Conservation (phyloP, 2,113 vertebrate species). For the Sturnira hondurensis region DNA sequence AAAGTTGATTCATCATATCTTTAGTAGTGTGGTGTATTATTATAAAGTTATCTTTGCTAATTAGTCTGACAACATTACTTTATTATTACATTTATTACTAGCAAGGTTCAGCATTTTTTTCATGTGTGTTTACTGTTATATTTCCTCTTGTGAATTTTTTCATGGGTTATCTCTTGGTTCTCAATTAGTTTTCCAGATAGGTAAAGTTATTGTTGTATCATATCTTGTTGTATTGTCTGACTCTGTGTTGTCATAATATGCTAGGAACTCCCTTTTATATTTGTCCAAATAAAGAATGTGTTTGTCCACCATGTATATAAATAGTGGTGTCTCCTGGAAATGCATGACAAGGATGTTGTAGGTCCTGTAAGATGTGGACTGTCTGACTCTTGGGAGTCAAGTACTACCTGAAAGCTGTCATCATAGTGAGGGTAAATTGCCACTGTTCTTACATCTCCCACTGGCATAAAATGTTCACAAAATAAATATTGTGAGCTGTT, state of each 20-base stretch:
- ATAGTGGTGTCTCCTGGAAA: neutral
- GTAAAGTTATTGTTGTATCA: constrained; percentile 15
- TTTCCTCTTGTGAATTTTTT: constrained; percentile 35
- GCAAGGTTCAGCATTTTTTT: constrained; percentile 17
- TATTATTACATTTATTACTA: constrained; percentile 3
- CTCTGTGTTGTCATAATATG: constrained; percentile 8
- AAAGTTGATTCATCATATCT: neutral
- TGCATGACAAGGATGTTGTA: neutral
- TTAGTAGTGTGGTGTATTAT: neutral
- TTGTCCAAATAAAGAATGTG: constrained; percentile 8
- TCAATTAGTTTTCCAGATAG: constrained; percentile 32
- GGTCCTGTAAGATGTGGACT: neutral
- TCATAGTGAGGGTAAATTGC: neutral
- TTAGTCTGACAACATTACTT: constrained; percentile 13
- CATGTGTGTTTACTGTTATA: constrained; percentile 4
- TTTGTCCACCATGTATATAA: neutral
- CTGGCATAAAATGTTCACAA: neutral
- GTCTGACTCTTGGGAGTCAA: neutral
- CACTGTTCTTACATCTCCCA: neutral
- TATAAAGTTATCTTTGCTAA: constrained; percentile 32
- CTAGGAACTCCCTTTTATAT: constrained; percentile 3
- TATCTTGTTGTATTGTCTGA: neutral
- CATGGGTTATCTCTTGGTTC: neutral
- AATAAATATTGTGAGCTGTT: neutral
- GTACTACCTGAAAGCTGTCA: neutral